phyloP scores from a whole-genome alignment of 2,888 invertebrate species.

The Diploptera punctata region DNA sequence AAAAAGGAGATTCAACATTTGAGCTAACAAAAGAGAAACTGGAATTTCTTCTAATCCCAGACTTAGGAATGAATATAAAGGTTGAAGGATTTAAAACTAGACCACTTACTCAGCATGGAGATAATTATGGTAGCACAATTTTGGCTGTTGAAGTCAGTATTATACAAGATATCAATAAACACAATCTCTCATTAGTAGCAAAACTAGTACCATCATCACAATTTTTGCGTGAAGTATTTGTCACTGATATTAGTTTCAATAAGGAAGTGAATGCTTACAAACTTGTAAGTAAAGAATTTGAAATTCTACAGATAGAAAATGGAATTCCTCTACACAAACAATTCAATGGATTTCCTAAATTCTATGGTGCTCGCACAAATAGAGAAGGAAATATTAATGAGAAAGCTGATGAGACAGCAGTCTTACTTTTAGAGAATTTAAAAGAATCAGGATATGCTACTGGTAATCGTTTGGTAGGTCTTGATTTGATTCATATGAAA shows the following conservation, averaged over 20 bases:
- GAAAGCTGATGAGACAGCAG: conserved; percentile 57
- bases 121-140: conserved; percentile 69
- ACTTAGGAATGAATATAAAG: conserved; percentile 47
- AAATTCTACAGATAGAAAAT: conserved; percentile 58
- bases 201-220: conserved; percentile 64
- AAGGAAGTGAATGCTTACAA: conserved; percentile 65
- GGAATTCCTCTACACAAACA: conserved; percentile 54
- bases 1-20: not conserved
- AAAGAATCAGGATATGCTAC: conserved; percentile 59
- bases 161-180: not conserved
- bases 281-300: conserved; percentile 58
- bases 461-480: conserved; percentile 59
- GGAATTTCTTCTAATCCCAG: conserved; percentile 48
- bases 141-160: conserved; percentile 50
- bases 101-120: conserved; percentile 62
- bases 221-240: conserved; percentile 59
- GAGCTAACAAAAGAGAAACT: conserved; percentile 45
- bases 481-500: conserved; percentile 59
- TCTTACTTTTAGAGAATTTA: conserved; percentile 64
- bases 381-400: conserved; percentile 50
- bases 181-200: conserved; percentile 53
- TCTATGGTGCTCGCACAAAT: conserved; percentile 61
- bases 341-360: conserved; percentile 60
- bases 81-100: conserved; percentile 54
- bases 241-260: conserved; percentile 62